phyloP scores from a whole-genome alignment of 2,888 invertebrate genomes.

The Glaucopsyche alexis region DNA sequence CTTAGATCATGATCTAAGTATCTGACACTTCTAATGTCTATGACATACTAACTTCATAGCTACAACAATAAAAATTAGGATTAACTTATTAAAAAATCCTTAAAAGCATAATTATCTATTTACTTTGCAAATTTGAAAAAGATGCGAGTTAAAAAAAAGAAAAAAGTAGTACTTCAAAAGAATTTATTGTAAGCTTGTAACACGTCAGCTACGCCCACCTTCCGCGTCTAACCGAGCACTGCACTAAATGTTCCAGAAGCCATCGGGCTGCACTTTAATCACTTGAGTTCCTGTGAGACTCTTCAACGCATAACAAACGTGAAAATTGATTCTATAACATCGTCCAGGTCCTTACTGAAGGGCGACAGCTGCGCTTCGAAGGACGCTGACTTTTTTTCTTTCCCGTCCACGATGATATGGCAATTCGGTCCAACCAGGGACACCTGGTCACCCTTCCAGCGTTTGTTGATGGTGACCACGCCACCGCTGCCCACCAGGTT shows the following conservation, averaged over 20 bases:
- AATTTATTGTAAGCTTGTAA: neutral
- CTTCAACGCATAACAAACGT: constrained; percentile 71
- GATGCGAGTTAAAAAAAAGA: neutral
- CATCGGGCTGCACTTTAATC: constrained; percentile 6
- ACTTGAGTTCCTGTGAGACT: constrained; percentile 29
- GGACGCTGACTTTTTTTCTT: constrained; percentile 54
- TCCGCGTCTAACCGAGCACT: neutral
- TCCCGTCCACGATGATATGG: constrained; percentile 63
- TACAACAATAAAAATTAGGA: neutral
- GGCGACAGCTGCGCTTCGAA: constrained; percentile 70
- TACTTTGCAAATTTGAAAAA: neutral
- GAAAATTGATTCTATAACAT: constrained; percentile 72
- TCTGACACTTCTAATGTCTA: too few relatives aligned
- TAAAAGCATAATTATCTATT: neutral
- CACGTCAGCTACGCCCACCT: neutral
- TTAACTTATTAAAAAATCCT: neutral
- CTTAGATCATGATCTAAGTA: too few relatives aligned
- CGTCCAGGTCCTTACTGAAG: constrained; percentile 72
- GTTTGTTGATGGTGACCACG: constrained; percentile 56
- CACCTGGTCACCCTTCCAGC: constrained; percentile 64
- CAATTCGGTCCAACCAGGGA: constrained; percentile 60
- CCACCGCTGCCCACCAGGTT: constrained; percentile 68
- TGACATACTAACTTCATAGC: too few relatives aligned
- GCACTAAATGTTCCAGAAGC: neutral
- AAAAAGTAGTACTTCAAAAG: neutral